A percentile compares a stretch with the other conserved stretches of the same genome.
These are phyloP conservation scores for Pammene aurita DNA, from an alignment of 2,888 invertebrate species.

Conservation along the genomic window DNA sequence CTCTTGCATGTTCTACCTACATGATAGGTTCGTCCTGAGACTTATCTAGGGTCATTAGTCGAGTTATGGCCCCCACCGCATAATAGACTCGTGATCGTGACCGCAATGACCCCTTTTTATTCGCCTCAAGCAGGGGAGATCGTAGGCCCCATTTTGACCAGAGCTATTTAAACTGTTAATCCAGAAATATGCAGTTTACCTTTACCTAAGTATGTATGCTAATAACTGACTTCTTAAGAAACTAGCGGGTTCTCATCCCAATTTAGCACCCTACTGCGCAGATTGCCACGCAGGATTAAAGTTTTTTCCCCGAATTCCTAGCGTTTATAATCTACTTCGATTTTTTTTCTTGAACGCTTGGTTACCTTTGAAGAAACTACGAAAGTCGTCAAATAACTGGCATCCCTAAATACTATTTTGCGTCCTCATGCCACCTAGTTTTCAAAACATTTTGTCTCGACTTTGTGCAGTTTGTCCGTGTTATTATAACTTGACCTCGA, in stretches of 20 bases:
- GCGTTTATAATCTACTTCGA: too few relatives aligned
- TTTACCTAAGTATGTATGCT: too few relatives aligned
- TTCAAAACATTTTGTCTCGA: background rate
- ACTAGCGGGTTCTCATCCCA: too few relatives aligned
- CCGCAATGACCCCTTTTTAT: slow-evolving; percentile 2
- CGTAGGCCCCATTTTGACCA: slow-evolving; percentile 13
- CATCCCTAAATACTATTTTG: background rate
- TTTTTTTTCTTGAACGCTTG: too few relatives aligned
- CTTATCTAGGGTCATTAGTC: slow-evolving; percentile 2
- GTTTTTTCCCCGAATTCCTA: too few relatives aligned
- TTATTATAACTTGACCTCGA: background rate
- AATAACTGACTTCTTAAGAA: too few relatives aligned
- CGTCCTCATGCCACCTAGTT: background rate
- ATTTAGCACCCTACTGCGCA: too few relatives aligned
- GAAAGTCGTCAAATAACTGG: too few relatives aligned
- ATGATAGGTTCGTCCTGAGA: too few relatives aligned
- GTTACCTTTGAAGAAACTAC: too few relatives aligned
- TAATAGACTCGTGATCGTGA: slow-evolving; percentile 5
- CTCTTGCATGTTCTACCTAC: too few relatives aligned
- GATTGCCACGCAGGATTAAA: too few relatives aligned
- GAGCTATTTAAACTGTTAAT: slow-evolving; percentile 7
- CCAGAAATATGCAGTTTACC: slow-evolving; percentile 1
- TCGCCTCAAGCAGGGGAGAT: slow-evolving; percentile 5
- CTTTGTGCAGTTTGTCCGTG: background rate
- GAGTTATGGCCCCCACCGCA: slow-evolving; percentile 6